phyloP scores from a whole-genome alignment of 2,888 invertebrate genomes.

The Tetheella fluctuosa region DNA sequence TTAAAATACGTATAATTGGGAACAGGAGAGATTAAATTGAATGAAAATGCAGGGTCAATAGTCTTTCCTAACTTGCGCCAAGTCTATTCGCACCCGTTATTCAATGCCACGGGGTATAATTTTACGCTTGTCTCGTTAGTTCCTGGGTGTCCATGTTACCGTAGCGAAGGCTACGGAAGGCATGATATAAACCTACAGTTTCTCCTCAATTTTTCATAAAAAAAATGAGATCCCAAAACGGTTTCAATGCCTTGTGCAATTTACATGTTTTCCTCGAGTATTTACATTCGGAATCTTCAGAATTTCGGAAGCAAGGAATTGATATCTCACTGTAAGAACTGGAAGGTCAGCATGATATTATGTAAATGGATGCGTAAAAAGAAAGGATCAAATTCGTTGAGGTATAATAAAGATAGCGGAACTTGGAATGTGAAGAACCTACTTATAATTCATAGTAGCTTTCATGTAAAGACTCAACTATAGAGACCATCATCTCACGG shows the following conservation, averaged over 20 bases:
- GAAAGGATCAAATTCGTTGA: background rate
- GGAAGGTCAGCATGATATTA: conserved; percentile 5
- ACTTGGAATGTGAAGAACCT: background rate
- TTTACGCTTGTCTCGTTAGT: conserved; percentile 33
- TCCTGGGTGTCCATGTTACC: conserved; percentile 22
- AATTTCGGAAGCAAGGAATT: background rate
- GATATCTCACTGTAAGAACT: background rate
- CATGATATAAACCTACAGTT: background rate
- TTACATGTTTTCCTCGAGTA: background rate
- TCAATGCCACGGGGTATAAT: conserved; percentile 39
- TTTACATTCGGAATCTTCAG: background rate
- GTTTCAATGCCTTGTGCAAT: background rate
- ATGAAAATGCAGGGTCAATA: background rate
- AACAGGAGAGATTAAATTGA: background rate
- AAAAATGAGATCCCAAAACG: background rate
- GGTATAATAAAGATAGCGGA: background rate
- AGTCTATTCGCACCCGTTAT: conserved; percentile 35
- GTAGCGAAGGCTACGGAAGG: conserved; percentile 7
- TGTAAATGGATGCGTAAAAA: conserved; percentile 6
- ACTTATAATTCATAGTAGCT: background rate
- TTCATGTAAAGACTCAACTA: background rate
- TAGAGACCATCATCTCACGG: background rate
- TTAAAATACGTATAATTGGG: too few relatives aligned
- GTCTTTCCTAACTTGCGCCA: conserved; percentile 1
- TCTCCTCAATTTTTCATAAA: background rate